These are phyloP conservation scores for Ganaspis sp. DNA, from an alignment of 1,140 invertebrate species.

Conservation along the genomic window DNA sequence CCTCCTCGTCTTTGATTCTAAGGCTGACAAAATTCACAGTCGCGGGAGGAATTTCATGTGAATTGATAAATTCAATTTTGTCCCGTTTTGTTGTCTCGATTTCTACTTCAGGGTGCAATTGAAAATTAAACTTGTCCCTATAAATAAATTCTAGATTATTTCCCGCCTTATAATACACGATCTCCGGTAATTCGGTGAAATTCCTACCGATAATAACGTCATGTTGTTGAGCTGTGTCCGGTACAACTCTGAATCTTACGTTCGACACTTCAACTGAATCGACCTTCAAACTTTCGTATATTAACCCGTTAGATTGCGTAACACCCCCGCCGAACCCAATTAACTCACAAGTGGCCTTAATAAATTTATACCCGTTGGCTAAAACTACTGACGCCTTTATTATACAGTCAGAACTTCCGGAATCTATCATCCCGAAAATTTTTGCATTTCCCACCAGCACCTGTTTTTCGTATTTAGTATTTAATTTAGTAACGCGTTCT, in stretches of 20 bases:
- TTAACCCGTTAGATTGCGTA: background rate
- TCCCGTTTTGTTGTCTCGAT: too few relatives aligned
- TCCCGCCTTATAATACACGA: background rate
- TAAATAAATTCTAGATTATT: background rate
- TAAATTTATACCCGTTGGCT: background rate
- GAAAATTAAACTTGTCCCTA: background rate
- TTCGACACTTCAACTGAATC: background rate
- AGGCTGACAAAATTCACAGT: too few relatives aligned
- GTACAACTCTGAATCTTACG: conserved; percentile 27
- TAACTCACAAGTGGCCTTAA: background rate
- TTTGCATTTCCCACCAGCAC: background rate
- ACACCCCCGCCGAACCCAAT: background rate
- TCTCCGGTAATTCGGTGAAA: conserved; percentile 14
- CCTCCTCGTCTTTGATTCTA: too few relatives aligned
- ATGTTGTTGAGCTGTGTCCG: background rate
- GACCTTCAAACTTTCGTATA: background rate
- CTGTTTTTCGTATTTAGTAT: conserved; percentile 13
- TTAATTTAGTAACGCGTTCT: background rate
- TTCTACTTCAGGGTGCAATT: background rate
- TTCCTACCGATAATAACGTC: conserved; percentile 33
- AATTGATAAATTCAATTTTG: too few relatives aligned
- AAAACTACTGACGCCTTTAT: background rate
- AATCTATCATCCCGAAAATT: conserved; percentile 1
- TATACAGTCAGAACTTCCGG: conserved; percentile 17
- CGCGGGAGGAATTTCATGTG: too few relatives aligned